A percentile compares a stretch with the other conserved stretches of the same genome.
Conservation (phyloP, 2,888 invertebrate genomes). For the Carterocephalus palaemon region DNA sequence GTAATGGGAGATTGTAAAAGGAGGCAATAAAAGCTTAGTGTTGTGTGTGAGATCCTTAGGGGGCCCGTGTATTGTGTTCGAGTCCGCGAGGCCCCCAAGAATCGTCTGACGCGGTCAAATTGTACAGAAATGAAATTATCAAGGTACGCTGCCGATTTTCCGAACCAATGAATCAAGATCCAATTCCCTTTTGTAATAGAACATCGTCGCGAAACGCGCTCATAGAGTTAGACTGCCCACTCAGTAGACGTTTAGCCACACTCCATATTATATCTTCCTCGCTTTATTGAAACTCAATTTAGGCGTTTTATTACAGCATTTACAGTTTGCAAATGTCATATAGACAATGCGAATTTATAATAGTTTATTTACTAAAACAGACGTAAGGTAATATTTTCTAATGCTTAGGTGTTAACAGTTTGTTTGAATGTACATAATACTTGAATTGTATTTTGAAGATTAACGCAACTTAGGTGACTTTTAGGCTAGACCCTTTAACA, state of each 20-base stretch:
- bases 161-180: constrained; percentile 80
- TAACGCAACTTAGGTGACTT: no score
- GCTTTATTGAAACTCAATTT: constrained; percentile 26
- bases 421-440: no score
- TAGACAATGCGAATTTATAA: no score
- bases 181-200: constrained; percentile 80
- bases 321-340: no score
- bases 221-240: constrained; percentile 72
- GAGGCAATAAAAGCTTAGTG: constrained; percentile 79
- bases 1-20: constrained; percentile 79
- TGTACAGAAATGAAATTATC: constrained; percentile 80
- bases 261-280: constrained; percentile 43
- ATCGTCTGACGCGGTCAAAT: constrained; percentile 78
- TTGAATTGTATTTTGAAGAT: no score
- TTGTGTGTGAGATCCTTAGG: constrained; percentile 75
- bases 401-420: no score
- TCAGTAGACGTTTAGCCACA: constrained; percentile 64
- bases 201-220: constrained; percentile 76
- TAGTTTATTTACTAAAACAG: no score
- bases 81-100: constrained; percentile 70
- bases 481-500: no score
- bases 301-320: no score
- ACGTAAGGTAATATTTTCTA: no score
- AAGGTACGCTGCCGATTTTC: constrained; percentile 80
- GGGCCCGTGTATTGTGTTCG: constrained; percentile 72